Evolutionary conservation across 1,140 invertebrate genomes (phyloP).

Genomic region (Drosophila kohkoa): DNA sequence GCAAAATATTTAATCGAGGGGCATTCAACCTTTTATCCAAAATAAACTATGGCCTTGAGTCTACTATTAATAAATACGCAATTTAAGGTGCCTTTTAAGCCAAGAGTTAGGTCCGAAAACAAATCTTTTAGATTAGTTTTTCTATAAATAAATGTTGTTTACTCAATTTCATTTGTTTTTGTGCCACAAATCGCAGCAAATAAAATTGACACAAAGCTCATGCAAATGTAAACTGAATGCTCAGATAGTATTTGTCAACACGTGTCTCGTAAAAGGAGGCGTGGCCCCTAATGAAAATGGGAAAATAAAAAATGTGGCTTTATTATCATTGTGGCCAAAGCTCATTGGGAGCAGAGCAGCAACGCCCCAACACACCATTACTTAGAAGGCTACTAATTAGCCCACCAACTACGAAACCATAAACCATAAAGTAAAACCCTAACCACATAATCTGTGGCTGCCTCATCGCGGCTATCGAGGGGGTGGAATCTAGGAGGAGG

Average conservation of each 20-base stretch:
- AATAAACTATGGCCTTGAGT: neutral
- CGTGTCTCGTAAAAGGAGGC: neutral
- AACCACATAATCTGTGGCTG: conserved; percentile 21
- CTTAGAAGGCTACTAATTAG: conserved; percentile 56
- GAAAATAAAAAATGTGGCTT: neutral
- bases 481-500: conserved; percentile 31
- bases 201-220: neutral
- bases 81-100: too few species aligned
- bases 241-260: conserved; percentile 37
- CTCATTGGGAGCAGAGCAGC: conserved; percentile 7
- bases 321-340: neutral
- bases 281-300: conserved; percentile 5
- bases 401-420: conserved; percentile 9
- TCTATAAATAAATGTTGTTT: too few species aligned
- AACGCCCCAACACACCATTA: conserved; percentile 3
- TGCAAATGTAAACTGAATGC: conserved; percentile 18
- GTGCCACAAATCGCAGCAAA: conserved; percentile 1
- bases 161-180: too few species aligned
- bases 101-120: too few species aligned
- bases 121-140: too few species aligned
- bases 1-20: neutral
- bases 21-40: neutral
- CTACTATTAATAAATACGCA: neutral
- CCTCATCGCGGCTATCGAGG: conserved; percentile 19
- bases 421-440: conserved; percentile 19